Conservation (phyloP, 2,113 vertebrate species). For the Colossoma macropomum region DNA sequence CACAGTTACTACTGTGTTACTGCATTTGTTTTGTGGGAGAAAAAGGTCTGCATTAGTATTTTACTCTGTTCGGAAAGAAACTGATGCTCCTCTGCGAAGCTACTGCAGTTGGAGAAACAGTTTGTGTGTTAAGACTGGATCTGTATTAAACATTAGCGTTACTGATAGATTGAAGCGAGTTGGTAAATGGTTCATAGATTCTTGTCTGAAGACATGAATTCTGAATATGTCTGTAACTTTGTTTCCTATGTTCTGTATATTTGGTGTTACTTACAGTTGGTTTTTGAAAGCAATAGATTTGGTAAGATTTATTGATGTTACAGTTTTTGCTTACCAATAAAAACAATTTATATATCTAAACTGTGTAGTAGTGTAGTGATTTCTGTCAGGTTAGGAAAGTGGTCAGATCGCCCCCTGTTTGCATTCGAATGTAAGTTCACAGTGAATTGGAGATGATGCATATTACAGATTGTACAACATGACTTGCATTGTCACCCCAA, state of each 20-base stretch:
- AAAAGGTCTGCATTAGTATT: not conserved
- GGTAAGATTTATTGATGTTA: not conserved
- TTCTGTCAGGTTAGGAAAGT: too few species aligned
- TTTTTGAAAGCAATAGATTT: slow-evolving; percentile 25
- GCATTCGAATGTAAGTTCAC: too few species aligned
- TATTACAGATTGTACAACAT: too few species aligned
- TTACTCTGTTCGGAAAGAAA: too few species aligned
- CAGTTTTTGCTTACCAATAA: slow-evolving; percentile 23
- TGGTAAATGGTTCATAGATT: not conserved
- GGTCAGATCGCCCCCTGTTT: too few species aligned
- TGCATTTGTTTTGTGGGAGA: not conserved
- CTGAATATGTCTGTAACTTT: not conserved
- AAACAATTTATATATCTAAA: not conserved
- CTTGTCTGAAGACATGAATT: too few species aligned
- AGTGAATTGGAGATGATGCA: too few species aligned
- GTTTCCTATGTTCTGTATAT: not conserved
- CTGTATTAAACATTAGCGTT: not conserved
- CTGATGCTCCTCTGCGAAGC: not conserved
- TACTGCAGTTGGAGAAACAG: not conserved
- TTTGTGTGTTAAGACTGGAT: not conserved
- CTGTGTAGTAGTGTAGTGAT: too few species aligned
- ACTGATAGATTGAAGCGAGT: not conserved
- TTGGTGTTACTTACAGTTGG: not conserved
- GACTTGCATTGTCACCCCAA: too few species aligned
- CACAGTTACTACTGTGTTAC: not conserved